Percentiles rank a stretch among this genome's conserved stretches.
Conservation (phyloP, 1,140 invertebrate species). For the Atta cephalotes region DNA sequence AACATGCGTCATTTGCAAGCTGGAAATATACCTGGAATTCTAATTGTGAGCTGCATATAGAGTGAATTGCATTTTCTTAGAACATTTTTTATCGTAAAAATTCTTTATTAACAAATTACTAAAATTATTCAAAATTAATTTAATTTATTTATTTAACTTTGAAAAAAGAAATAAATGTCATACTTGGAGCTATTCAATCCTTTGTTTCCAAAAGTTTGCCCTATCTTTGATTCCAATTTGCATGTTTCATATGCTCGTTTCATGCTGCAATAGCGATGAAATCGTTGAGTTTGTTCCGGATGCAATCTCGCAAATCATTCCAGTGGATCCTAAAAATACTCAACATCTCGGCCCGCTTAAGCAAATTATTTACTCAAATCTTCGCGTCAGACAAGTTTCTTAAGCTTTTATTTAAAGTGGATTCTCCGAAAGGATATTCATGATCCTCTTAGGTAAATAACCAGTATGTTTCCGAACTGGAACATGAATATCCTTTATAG, state of each 20-base stretch:
- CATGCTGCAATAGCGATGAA: neutral
- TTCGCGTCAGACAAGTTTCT: neutral
- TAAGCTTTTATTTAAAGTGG: neutral
- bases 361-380: neutral
- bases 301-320: neutral
- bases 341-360: neutral
- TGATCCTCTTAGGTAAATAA: neutral
- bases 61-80: neutral
- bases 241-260: neutral
- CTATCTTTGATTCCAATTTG: neutral
- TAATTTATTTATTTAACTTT: too few species aligned
- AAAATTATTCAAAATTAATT: neutral
- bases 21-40: neutral
- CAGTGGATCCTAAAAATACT: slow-evolving; percentile 14
- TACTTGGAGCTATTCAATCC: neutral
- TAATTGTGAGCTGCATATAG: neutral
- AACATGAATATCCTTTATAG: too few species aligned
- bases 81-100: neutral
- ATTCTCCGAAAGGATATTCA: neutral
- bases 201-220: neutral
- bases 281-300: neutral
- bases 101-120: neutral
- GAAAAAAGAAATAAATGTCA: neutral
- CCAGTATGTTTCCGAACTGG: too few species aligned
- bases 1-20: neutral